Evolutionary conservation across 2,888 invertebrate genomes (phyloP).

Genomic region (Muschampia plurimacula): DNA sequence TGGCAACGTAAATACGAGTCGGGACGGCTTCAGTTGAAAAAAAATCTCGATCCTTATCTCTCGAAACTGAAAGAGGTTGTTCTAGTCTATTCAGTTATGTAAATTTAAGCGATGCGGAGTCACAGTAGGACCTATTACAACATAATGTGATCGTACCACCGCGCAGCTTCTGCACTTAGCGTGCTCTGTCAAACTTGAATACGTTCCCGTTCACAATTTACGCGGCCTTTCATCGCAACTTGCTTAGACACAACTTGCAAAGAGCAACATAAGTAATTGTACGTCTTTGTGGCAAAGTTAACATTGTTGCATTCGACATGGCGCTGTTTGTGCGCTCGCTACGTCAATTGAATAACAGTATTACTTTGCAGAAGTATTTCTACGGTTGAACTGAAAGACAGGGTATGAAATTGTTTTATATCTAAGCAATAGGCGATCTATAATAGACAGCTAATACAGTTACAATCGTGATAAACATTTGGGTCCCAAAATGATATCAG

Average conservation of each 20-base stretch:
- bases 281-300: slow-evolving; percentile 40
- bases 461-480: slow-evolving; percentile 13
- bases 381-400: background rate
- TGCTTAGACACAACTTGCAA: slow-evolving; percentile 47
- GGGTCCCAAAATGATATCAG: slow-evolving; percentile 55
- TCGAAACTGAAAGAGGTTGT: slow-evolving; percentile 66
- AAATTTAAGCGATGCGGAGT: slow-evolving; percentile 64
- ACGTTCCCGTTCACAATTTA: slow-evolving; percentile 77
- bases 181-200: slow-evolving; percentile 72
- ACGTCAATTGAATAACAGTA: slow-evolving; percentile 30
- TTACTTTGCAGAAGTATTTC: slow-evolving; percentile 6
- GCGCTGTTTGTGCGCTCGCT: slow-evolving; percentile 36
- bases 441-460: slow-evolving; percentile 9
- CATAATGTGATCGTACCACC: slow-evolving; percentile 75
- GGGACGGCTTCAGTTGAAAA: slow-evolving; percentile 70
- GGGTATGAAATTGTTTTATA: background rate
- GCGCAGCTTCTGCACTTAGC: slow-evolving; percentile 66
- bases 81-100: slow-evolving; percentile 75
- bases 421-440: background rate
- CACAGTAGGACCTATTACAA: slow-evolving; percentile 69
- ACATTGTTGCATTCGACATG: slow-evolving; percentile 40
- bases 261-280: slow-evolving; percentile 45
- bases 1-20: slow-evolving; percentile 74
- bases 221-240: slow-evolving; percentile 71
- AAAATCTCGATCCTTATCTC: slow-evolving; percentile 67